A percentile compares a stretch with the other conserved stretches of the same genome.
Conservation (phyloP, 2,888 invertebrate genomes). For the Flexamia atlantica region DNA sequence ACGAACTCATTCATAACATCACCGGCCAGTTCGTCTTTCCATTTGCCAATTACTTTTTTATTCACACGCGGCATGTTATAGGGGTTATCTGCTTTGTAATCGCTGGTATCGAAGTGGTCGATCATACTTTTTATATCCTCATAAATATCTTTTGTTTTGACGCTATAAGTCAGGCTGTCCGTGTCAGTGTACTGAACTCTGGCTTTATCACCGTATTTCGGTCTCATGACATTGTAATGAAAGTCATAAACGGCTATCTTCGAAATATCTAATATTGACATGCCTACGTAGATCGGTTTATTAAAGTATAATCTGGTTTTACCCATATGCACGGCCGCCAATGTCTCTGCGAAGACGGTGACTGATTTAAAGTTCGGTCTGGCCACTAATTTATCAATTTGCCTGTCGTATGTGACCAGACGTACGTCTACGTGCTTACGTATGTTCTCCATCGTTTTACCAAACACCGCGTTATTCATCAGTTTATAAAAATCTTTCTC, state of each 20-base stretch:
- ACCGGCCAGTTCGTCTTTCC: constrained; percentile 60
- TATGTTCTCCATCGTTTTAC: constrained; percentile 9
- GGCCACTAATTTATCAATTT: constrained; percentile 5
- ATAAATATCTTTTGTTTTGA: constrained; percentile 59
- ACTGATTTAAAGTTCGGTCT: constrained; percentile 37
- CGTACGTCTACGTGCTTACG: not conserved
- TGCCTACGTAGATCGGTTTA: constrained; percentile 56
- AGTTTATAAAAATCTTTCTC: constrained; percentile 42
- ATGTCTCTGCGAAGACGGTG: constrained; percentile 62
- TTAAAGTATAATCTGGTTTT: constrained; percentile 65
- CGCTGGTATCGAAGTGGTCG: constrained; percentile 53
- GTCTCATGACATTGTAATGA: constrained; percentile 49
- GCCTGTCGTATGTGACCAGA: not conserved
- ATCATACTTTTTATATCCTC: constrained; percentile 36
- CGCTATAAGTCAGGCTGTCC: constrained; percentile 21
- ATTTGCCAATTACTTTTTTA: constrained; percentile 59
- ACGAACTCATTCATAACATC: constrained; percentile 29
- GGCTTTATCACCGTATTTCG: not conserved
- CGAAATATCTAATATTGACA: constrained; percentile 55
- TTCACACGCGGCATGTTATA: constrained; percentile 44
- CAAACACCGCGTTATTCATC: constrained; percentile 29
- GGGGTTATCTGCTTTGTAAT: constrained; percentile 43
- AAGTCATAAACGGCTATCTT: constrained; percentile 61
- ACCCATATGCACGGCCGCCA: not conserved
- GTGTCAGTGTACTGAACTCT: constrained; percentile 29